Conservation (phyloP, 2,888 invertebrate species). For the Prosopocoilus inquinatus region DNA sequence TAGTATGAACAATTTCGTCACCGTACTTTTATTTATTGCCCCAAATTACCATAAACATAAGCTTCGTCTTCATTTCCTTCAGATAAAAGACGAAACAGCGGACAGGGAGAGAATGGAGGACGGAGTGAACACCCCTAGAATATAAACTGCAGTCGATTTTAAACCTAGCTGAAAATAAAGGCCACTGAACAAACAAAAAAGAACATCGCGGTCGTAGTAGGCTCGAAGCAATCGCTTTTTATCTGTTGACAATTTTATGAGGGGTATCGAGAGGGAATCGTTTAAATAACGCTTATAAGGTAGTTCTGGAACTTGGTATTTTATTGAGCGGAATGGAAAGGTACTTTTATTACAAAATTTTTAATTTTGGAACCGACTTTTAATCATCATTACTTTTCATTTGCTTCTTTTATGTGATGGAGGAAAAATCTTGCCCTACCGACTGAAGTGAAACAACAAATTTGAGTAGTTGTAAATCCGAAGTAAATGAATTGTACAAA, state of each 20-base stretch:
- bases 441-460: too few species aligned
- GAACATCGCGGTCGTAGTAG: conserved; percentile 1
- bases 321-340: too few species aligned
- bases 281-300: conserved; percentile 7
- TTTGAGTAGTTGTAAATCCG: too few species aligned
- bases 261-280: conserved; percentile 17
- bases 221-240: conserved; percentile 22
- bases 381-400: too few species aligned
- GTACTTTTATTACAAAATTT: too few species aligned
- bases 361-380: too few species aligned
- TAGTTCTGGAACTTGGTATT: too few species aligned
- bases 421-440: too few species aligned
- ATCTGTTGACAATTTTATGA: conserved; percentile 26
- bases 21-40: background rate
- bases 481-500: too few species aligned
- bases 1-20: background rate
- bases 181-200: conserved; percentile 16
- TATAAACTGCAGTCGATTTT: conserved; percentile 17
- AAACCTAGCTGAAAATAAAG: conserved; percentile 5
- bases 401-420: too few species aligned
- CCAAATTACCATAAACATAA: conserved; percentile 14
- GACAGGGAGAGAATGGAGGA: conserved; percentile 1
- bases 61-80: conserved; percentile 11
- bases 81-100: background rate
- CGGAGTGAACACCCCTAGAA: conserved; percentile 8